Conservation (phyloP, 2,797 vertebrate genomes). For the Phrynocephalus forsythii region DNA sequence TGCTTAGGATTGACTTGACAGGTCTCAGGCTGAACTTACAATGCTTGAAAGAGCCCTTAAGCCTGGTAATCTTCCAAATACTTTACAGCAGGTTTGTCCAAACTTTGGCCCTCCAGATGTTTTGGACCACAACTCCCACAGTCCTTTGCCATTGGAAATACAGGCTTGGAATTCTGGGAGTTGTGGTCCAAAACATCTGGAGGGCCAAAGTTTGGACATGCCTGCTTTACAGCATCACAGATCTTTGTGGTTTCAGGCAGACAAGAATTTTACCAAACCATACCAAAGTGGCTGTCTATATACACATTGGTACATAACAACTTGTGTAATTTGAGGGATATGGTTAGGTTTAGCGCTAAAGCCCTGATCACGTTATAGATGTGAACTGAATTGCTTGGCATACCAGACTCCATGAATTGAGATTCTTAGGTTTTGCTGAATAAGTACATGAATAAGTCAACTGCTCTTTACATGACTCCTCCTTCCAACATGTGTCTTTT, state of each 20-base stretch:
- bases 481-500: neutral
- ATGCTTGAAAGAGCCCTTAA: too few species aligned
- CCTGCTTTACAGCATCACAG: neutral
- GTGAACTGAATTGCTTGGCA: neutral
- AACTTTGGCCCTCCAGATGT: too few species aligned
- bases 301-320: neutral
- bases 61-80: neutral
- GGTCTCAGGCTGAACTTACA: neutral
- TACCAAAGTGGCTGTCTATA: too few species aligned
- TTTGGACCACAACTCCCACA: too few species aligned
- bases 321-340: neutral
- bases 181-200: too few species aligned
- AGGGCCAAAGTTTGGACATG: too few species aligned
- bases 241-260: neutral
- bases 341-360: neutral
- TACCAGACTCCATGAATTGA: neutral
- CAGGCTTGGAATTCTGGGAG: too few species aligned
- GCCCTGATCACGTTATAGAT: neutral
- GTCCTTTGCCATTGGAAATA: too few species aligned
- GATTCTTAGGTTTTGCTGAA: neutral
- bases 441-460: conserved; percentile 19
- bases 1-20: neutral
- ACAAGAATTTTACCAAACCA: neutral
- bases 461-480: conserved; percentile 4
- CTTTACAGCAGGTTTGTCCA: neutral